Conservation (phyloP, 2,113 vertebrate species). For the Colaptes auratus region DNA sequence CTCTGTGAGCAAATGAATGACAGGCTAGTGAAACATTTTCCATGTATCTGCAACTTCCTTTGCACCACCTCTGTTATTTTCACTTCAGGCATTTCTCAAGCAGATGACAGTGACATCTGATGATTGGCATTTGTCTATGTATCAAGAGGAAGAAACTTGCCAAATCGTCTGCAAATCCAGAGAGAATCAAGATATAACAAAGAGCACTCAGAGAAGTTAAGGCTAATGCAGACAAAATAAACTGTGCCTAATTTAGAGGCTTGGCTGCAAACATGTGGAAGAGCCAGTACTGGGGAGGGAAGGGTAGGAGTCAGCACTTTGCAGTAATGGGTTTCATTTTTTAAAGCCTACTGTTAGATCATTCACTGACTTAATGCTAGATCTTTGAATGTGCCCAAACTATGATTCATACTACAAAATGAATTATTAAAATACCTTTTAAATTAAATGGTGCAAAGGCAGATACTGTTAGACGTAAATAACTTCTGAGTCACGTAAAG, state of each 20-base stretch:
- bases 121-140: not conserved
- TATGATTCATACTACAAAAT: not conserved
- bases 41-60: not conserved
- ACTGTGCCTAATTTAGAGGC: not conserved
- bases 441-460: not conserved
- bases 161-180: not conserved
- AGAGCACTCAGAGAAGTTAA: not conserved
- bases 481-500: not conserved
- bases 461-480: not conserved
- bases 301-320: not conserved
- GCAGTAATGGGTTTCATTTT: not conserved
- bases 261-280: not conserved
- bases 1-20: not conserved
- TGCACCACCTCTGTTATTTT: not conserved
- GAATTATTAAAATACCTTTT: constrained; percentile 8
- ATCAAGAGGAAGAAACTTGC: not conserved
- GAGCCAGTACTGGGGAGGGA: not conserved
- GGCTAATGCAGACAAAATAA: not conserved
- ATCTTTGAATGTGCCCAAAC: not conserved
- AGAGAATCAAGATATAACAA: not conserved
- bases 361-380: not conserved
- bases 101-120: not conserved
- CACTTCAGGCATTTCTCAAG: not conserved
- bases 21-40: not conserved
- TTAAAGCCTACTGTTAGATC: not conserved